Evolutionary conservation across 2,113 vertebrate genomes (phyloP).

Genomic region (Leucopsar rothschildi): DNA sequence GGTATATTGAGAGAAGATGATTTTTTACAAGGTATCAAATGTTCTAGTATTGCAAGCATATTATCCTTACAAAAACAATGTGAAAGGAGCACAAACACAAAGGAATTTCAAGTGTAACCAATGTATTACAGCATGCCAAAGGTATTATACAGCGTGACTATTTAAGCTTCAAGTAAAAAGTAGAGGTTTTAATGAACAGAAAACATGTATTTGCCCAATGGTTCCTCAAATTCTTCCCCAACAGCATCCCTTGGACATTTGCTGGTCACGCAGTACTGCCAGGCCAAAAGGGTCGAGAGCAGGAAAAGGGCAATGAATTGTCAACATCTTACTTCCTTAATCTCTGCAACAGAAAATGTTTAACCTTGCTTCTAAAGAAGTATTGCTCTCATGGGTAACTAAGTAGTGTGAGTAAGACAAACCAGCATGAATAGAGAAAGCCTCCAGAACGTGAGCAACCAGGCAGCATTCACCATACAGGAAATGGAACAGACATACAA

Average conservation of each 20-base stretch:
- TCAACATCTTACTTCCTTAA: not conserved
- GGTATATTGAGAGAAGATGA: not conserved
- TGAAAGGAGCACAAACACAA: not conserved
- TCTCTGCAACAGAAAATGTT: not conserved
- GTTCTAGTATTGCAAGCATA: not conserved
- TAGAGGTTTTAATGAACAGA: not conserved
- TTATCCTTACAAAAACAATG: not conserved
- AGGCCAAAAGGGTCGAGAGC: not conserved
- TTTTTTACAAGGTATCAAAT: not conserved
- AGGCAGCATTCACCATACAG: not conserved
- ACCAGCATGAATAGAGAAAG: not conserved
- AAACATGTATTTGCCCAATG: not conserved
- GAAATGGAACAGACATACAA: not conserved
- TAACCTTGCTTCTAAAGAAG: not conserved
- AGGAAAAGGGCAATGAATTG: not conserved
- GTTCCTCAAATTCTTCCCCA: not conserved
- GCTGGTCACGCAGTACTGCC: not conserved
- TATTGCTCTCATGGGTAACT: not conserved
- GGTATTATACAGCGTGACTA: not conserved
- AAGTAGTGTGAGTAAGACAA: not conserved
- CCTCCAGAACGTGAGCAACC: not conserved
- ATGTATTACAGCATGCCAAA: not conserved
- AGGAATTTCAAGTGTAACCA: not conserved
- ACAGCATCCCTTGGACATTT: not conserved
- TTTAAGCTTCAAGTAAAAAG: not conserved